Percentiles rank a stretch among this genome's conserved stretches.
phyloP scores from a whole-genome alignment of 2,113 vertebrate species.

The Merops nubicus region DNA sequence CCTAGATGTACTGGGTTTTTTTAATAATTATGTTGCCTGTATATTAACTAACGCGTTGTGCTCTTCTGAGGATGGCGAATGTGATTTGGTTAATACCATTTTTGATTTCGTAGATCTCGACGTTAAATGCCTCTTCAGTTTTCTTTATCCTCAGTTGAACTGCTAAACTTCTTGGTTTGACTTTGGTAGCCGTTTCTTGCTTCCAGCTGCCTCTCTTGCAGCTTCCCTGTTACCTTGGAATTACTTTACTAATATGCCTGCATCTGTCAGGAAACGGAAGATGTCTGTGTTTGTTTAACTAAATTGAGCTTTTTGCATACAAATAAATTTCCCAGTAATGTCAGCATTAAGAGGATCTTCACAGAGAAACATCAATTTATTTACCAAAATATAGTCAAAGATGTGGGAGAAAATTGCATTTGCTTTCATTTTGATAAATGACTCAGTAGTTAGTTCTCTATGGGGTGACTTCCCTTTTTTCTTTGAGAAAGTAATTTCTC shows the following conservation, averaged over 20 bases:
- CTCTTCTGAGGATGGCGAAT: neutral
- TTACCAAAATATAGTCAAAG: neutral
- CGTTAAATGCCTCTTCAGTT: neutral
- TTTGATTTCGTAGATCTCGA: neutral
- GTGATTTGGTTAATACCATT: neutral
- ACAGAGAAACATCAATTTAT: neutral
- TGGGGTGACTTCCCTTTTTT: neutral
- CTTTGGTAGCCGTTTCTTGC: neutral
- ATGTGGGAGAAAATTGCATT: neutral
- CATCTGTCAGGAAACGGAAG: neutral
- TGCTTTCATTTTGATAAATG: neutral
- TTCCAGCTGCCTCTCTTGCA: neutral
- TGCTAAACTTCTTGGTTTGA: neutral
- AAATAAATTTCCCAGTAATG: neutral
- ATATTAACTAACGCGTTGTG: neutral
- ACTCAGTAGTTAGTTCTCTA: too few species aligned
- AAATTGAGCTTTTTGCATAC: neutral
- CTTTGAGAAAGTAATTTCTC: neutral
- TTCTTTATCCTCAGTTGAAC: neutral
- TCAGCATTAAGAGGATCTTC: neutral
- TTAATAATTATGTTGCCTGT: neutral
- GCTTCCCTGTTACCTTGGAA: neutral
- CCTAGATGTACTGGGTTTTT: neutral
- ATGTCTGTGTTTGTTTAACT: neutral
- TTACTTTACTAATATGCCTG: neutral